phyloP scores from a whole-genome alignment of 2,888 invertebrate species.

The Scaptomyza reducta region DNA sequence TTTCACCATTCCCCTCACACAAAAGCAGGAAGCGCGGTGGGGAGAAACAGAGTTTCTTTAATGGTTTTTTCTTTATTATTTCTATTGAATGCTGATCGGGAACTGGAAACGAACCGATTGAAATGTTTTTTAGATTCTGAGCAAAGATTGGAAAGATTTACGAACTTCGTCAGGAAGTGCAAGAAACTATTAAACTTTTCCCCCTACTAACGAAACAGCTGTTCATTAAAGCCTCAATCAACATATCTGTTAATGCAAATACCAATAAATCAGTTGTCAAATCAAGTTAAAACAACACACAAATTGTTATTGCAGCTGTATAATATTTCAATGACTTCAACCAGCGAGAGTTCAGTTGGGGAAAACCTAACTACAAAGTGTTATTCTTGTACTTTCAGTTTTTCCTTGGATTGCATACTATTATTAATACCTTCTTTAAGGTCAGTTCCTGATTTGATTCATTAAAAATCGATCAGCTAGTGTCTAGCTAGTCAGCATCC shows the following conservation, averaged over 20 bases:
- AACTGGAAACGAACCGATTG: not conserved
- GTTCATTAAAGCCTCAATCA: not conserved
- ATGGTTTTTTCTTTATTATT: not conserved
- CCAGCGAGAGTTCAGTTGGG: not conserved
- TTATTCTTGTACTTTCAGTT: slow-evolving; percentile 1
- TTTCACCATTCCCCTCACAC: slow-evolving; percentile 59
- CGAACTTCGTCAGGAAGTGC: slow-evolving; percentile 4
- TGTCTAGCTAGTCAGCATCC: slow-evolving; percentile 31
- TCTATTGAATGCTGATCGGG: slow-evolving; percentile 1
- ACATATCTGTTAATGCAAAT: not conserved
- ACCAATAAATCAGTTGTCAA: not conserved
- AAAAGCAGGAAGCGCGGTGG: slow-evolving; percentile 16
- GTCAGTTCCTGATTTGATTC: slow-evolving; percentile 41
- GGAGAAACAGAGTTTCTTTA: not conserved
- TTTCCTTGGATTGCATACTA: too few relatives aligned
- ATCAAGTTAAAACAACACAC: not conserved
- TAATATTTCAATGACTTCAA: not conserved
- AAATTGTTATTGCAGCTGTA: not conserved
- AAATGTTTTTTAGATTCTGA: slow-evolving; percentile 17
- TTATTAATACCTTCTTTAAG: not conserved
- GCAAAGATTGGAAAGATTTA: slow-evolving; percentile 13
- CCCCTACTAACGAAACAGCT: not conserved
- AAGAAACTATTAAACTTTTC: not conserved
- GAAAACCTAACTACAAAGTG: not conserved
- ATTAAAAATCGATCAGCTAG: slow-evolving; percentile 46